Evolutionary conservation across 2,797 vertebrate species (phyloP), one percentile per base, ranked within the genome.

Genomic region (Neosalanx taihuensis): DNA sequence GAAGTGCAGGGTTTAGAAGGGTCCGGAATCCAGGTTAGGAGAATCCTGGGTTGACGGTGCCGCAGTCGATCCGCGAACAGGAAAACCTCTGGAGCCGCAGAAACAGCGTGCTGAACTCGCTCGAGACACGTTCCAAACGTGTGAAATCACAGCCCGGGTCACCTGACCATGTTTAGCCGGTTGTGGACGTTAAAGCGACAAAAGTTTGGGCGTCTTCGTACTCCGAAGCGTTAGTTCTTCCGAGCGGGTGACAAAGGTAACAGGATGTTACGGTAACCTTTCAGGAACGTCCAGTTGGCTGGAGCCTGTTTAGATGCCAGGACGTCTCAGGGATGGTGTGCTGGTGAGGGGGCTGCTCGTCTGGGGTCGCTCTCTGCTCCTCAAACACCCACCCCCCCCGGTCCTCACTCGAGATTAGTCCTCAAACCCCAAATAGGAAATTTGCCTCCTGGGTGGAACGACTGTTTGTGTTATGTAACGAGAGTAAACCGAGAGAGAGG

Each of bases 381-480:
- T 5, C 49, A 5, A 30, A 33, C 23, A 33, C 23, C 64, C n/a
- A n/a, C 23, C 63, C 41, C 26, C 64, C n/a, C 23, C n/a, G 20
- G 64, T 78, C 63, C 60, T 12, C 64, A 72, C 60, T 68, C 51
- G 60, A 65, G 37, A 69, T 59, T 72, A 33, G 46, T 72, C 72
- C 75, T 56, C 60, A 30, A 77, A 77, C 64, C 69, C 35, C 15
- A 73, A 57, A 33, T 71, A 61, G 74, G 66, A 70, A 61, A 7
- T 4, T 56, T 65, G 63, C 58, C 64, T 70, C 29, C 51, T 31
- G 72, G 65, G 80, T 7, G 17, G 73, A 73, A 69, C 71, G 67
- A 58, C 56, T 66, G 68, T 70, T 72, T 10, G 17, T 69, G 74
- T 84, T 81, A 79, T 7, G 20, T 74, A 80, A 80, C 2, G 57